Conservation (phyloP, 2,888 invertebrate species). For the Rhagonycha lutea region DNA sequence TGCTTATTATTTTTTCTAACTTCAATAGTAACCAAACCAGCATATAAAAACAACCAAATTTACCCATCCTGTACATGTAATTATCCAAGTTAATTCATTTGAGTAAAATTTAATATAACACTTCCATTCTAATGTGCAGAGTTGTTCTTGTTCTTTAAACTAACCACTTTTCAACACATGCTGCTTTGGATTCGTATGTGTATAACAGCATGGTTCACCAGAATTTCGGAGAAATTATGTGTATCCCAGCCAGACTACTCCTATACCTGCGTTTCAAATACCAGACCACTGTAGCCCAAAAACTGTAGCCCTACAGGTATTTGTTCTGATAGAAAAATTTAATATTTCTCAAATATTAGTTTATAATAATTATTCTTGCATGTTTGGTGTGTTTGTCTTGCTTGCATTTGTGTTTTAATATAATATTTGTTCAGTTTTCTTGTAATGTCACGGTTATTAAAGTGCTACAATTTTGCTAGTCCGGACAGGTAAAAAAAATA, state of each 20-base stretch:
- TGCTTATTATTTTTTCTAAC: too few relatives aligned
- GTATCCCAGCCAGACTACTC: slow-evolving; percentile 69
- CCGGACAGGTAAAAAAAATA: too few relatives aligned
- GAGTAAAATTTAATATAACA: not conserved
- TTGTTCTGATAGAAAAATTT: slow-evolving; percentile 1
- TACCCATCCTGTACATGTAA: not conserved
- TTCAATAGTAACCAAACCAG: not conserved
- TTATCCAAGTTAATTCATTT: not conserved
- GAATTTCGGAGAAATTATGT: slow-evolving; percentile 65
- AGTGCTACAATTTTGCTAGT: not conserved
- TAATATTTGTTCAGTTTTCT: not conserved
- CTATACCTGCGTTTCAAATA: slow-evolving; percentile 68
- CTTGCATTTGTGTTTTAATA: not conserved
- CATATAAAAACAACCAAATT: not conserved
- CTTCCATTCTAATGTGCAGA: not conserved
- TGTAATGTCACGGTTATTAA: not conserved
- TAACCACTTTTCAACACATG: slow-evolving; percentile 32
- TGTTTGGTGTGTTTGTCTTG: not conserved
- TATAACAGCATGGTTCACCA: slow-evolving; percentile 65
- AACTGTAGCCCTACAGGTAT: slow-evolving; percentile 59
- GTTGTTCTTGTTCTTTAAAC: slow-evolving; percentile 17
- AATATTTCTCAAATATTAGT: slow-evolving; percentile 7
- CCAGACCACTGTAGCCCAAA: slow-evolving; percentile 65
- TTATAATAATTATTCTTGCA: not conserved
- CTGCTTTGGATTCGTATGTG: slow-evolving; percentile 35